Evolutionary conservation across 2,113 vertebrate genomes (phyloP), one percentile per base, ranked within the genome.

Genomic region (Rissa tridactyla): DNA sequence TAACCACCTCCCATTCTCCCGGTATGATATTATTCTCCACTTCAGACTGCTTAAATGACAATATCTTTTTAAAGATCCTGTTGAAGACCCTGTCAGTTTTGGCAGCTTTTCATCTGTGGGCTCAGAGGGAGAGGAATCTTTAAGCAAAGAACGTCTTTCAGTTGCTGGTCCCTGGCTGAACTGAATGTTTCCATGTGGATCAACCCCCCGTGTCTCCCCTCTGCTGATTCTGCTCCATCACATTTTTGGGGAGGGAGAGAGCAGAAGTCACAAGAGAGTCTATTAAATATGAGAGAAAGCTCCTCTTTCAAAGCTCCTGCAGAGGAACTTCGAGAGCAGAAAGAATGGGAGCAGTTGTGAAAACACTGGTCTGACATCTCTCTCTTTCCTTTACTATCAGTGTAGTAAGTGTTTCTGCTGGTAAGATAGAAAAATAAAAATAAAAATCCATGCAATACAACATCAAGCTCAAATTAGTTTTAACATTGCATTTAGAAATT

Each of bases 31-130:
- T 88, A 66, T 93, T 92, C 91, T 88, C 26, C 52, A 49, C 62
- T 94, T 96, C 66, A 90, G 66, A 51, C n/a, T 92, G 46, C 57
- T 85, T 90, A 92, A 92, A 96, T 88, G 79, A 82, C 82, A 90
- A 85, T 66, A 20, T 73, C 42, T 85, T 72, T 95, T 80, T 93
- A 84, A 93, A 83, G 62, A 80, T 79, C 38, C 36, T 68, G 13
- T 71, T 73, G 80, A 92, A 95, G 83, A 84, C 47, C 36, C 14
- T 82, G 71, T 80, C 90, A 88, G 14, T 90, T 94, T 90, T 96
- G 80, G 75, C 64, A 92, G 42, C 75, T 94, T 88, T 93, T 88
- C 55, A 83, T 81, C 64, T 88, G 11, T 81, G 60, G 61, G 32
- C 64, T 84, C 66, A 79, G 42, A 94, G 68, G 13, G 65, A 60